Conservation (phyloP, 2,888 invertebrate genomes). For the Lepeophtheirus nordmannii region DNA sequence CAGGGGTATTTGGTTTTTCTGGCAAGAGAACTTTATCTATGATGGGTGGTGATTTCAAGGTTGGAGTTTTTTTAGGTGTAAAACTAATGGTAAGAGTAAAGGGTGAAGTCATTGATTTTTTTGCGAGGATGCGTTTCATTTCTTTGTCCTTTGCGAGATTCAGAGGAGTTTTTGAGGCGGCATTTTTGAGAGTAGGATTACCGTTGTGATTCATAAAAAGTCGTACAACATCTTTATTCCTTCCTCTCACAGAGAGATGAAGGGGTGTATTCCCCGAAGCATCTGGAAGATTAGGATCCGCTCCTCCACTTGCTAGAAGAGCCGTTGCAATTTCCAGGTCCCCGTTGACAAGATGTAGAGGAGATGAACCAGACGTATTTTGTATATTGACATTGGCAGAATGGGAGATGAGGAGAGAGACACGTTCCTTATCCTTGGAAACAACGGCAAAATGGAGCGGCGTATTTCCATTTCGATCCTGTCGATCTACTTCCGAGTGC, state of each 20-base stretch:
- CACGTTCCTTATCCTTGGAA: slow-evolving; percentile 16
- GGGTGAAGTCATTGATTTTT: background rate
- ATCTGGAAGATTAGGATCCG: slow-evolving; percentile 14
- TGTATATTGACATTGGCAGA: background rate
- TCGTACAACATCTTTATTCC: slow-evolving; percentile 10
- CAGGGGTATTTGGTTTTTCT: background rate
- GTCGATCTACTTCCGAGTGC: background rate
- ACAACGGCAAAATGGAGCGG: slow-evolving; percentile 18
- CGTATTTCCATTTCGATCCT: slow-evolving; percentile 20
- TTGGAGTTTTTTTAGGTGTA: background rate
- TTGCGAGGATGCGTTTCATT: slow-evolving; percentile 14
- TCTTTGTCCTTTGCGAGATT: slow-evolving; percentile 19
- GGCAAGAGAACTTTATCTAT: background rate
- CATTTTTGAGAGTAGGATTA: background rate
- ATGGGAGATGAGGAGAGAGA: background rate
- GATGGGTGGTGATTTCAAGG: background rate
- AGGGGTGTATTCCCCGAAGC: slow-evolving; percentile 6
- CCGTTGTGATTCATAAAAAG: slow-evolving; percentile 5
- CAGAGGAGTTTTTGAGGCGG: slow-evolving; percentile 6
- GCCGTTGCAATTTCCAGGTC: slow-evolving; percentile 14
- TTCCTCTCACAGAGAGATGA: slow-evolving; percentile 12
- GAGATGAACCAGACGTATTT: background rate
- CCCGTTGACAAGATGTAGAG: slow-evolving; percentile 6
- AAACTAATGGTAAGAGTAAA: background rate
- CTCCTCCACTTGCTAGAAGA: background rate